phyloP scores from a whole-genome alignment of 1,140 invertebrate genomes.

The Araneus ventricosus region DNA sequence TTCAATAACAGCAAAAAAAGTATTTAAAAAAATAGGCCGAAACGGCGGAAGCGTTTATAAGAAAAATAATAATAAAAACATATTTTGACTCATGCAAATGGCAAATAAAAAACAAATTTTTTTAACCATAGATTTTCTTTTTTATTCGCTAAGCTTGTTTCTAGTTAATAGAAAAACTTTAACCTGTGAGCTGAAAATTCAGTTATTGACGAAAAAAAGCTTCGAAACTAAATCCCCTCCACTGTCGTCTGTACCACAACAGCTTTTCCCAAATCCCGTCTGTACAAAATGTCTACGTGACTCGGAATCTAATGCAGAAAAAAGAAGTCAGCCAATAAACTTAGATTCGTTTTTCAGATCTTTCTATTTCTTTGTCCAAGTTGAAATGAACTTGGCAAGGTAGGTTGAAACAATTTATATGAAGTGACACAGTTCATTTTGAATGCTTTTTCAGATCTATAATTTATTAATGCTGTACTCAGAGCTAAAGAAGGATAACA shows the following conservation, averaged over 20 bases:
- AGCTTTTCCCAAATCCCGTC: neutral
- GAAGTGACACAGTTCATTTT: neutral
- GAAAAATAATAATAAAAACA: too few relatives aligned
- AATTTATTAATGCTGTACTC: too few relatives aligned
- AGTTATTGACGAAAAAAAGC: neutral
- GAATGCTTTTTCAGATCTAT: neutral
- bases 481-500: too few relatives aligned
- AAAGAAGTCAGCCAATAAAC: neutral
- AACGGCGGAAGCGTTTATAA: too few relatives aligned
- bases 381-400: neutral
- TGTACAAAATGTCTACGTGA: conserved; percentile 6
- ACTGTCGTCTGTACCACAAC: neutral
- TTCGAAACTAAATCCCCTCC: neutral
- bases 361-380: neutral
- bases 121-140: neutral
- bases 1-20: too few relatives aligned
- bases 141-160: neutral
- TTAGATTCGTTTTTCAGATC: neutral
- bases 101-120: too few relatives aligned
- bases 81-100: too few relatives aligned
- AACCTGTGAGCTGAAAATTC: neutral
- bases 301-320: neutral
- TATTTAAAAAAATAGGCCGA: too few relatives aligned
- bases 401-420: neutral
- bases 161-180: neutral